These are phyloP conservation scores for Aurelia aurita complex sp. Pacific DNA, from an alignment of 30 jellyfish, hydroid and myxozoan species.

Conservation along the genomic window DNA sequence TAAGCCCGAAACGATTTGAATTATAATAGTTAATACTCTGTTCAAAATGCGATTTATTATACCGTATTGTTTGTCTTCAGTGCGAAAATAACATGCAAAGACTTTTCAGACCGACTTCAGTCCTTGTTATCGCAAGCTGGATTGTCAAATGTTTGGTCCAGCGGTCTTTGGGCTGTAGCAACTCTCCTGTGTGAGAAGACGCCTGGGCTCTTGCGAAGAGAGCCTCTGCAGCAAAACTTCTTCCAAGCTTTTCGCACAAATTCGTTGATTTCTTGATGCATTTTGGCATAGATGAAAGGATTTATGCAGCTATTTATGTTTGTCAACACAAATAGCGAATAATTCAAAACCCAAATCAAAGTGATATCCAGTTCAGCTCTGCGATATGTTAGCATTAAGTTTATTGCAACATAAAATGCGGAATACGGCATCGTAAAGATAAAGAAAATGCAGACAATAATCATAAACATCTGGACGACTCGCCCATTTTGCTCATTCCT, in stretches of 20 bases:
- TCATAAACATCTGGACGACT: constrained; percentile 47
- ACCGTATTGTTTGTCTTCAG: no score
- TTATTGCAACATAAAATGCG: constrained; percentile 16
- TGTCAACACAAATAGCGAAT: constrained; percentile 32
- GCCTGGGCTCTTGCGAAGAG: no score
- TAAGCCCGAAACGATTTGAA: no score
- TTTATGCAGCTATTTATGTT: constrained; percentile 58
- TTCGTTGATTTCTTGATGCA: constrained; percentile 34
- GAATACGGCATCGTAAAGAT: constrained; percentile 52
- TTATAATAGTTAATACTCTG: no score
- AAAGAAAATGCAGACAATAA: constrained; percentile 21
- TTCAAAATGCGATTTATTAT: no score
- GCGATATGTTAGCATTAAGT: constrained; percentile 14
- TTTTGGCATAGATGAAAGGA: constrained; percentile 55
- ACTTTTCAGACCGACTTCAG: no score
- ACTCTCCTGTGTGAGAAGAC: no score
- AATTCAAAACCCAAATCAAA: constrained; percentile 33
- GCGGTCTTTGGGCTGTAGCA: no score
- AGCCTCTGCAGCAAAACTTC: not conserved
- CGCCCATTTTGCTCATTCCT: constrained; percentile 20
- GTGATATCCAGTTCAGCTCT: constrained; percentile 17
- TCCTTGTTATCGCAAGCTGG: no score
- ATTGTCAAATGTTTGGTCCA: no score
- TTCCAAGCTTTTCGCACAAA: constrained; percentile 12
- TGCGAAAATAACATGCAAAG: no score